Percentiles rank a stretch among this genome's conserved stretches.
These are phyloP conservation scores for Rhorus exstirpatorius DNA, from an alignment of 2,888 invertebrate genomes.

Conservation along the genomic window DNA sequence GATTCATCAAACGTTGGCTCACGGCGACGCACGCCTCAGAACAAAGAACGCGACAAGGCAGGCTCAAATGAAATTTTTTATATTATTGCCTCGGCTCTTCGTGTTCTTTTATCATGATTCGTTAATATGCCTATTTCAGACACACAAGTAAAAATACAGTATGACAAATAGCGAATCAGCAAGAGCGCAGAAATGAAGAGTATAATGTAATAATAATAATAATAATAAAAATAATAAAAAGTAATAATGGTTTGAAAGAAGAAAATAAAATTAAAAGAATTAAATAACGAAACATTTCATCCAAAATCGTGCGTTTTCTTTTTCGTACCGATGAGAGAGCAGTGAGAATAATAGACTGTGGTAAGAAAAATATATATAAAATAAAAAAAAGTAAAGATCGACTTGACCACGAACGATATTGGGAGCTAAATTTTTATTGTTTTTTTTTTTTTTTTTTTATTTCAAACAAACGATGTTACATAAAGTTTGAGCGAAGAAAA, in stretches of 20 bases:
- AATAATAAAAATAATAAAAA: conserved; percentile 3
- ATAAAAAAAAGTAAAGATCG: conserved; percentile 57
- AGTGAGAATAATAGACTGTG: conserved; percentile 39
- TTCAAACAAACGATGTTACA: conserved; percentile 25
- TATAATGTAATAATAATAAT: conserved; percentile 28
- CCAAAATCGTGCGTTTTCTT: conserved; percentile 41
- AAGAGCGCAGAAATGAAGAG: conserved; percentile 59
- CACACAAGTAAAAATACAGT: conserved; percentile 45
- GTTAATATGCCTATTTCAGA: conserved; percentile 67
- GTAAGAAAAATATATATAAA: conserved; percentile 15
- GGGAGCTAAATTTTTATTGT: conserved; percentile 16
- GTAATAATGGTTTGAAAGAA: not conserved
- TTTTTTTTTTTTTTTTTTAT: conserved; percentile 38
- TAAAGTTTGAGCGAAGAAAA: conserved; percentile 19
- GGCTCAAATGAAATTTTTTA: conserved; percentile 21
- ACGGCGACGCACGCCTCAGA: conserved; percentile 79
- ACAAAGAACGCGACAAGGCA: conserved; percentile 58
- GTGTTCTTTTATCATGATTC: conserved; percentile 60
- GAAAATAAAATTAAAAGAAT: not conserved
- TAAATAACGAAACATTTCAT: not conserved
- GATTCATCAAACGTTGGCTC: conserved; percentile 76
- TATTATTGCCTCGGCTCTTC: conserved; percentile 30
- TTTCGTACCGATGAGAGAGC: conserved; percentile 20
- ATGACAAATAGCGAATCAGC: conserved; percentile 61
- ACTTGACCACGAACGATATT: conserved; percentile 66